phyloP scores from a whole-genome alignment of 2,888 invertebrate genomes.

The Campoletis raptor region DNA sequence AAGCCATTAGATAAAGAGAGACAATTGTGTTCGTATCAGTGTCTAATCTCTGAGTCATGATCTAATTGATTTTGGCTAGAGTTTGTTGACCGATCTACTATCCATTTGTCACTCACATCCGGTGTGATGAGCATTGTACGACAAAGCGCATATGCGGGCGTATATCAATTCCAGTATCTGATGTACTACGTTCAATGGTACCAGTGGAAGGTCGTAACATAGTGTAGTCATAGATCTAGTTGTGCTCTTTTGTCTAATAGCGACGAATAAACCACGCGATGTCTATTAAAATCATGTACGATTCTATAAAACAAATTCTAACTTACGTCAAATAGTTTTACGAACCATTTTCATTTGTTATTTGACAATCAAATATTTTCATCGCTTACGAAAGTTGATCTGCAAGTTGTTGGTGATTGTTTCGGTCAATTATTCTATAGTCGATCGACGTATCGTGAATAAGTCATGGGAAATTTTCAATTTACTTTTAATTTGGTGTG shows the following conservation, averaged over 20 bases:
- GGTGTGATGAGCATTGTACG: conserved; percentile 24
- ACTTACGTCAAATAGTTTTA: neutral
- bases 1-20: conserved; percentile 29
- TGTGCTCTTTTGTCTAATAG: neutral
- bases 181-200: neutral
- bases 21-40: conserved; percentile 46
- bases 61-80: conserved; percentile 61
- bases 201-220: neutral
- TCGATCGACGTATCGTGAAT: neutral
- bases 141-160: conserved; percentile 13
- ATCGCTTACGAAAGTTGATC: neutral
- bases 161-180: conserved; percentile 37
- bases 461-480: neutral
- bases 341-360: neutral
- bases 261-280: neutral
- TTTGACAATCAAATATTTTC: neutral
- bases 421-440: neutral
- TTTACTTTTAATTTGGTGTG: neutral
- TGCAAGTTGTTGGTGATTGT: neutral
- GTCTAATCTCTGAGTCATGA: conserved; percentile 60
- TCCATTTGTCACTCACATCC: conserved; percentile 51
- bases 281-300: neutral
- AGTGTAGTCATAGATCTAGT: neutral
- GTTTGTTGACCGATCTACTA: conserved; percentile 25
- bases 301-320: neutral